phyloP scores from a whole-genome alignment of 23 tunicate species.

The Phallusia fumigata region DNA sequence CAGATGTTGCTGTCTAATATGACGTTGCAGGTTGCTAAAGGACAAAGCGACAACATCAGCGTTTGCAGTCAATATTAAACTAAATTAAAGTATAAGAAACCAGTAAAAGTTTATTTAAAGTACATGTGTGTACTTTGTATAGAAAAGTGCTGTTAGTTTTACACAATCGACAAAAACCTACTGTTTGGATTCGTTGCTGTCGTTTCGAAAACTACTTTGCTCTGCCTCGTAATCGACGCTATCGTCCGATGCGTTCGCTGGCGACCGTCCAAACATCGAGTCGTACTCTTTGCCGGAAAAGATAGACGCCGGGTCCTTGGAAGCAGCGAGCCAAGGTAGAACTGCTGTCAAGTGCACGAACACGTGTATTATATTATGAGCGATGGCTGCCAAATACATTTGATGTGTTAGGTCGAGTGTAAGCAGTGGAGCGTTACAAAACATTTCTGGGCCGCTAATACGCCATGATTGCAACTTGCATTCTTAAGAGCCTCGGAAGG shows the following conservation, averaged over 20 bases:
- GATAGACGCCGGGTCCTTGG: neutral
- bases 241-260: neutral
- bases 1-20: slow-evolving; percentile 72
- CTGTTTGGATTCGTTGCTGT: neutral
- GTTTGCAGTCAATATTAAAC: no score
- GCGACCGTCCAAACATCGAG: neutral
- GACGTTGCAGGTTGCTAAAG: slow-evolving; percentile 78
- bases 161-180: neutral
- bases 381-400: no score
- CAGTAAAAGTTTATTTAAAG: no score
- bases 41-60: neutral
- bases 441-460: neutral
- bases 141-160: no score
- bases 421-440: neutral
- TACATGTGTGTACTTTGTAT: no score
- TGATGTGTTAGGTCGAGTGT: neutral
- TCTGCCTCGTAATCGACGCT: neutral
- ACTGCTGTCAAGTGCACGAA: neutral
- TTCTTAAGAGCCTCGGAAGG: no score
- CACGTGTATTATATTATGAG: neutral
- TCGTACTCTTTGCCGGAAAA: slow-evolving; percentile 11
- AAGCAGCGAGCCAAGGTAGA: neutral
- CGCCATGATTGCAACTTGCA: no score
- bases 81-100: no score
- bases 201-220: neutral